A percentile compares a stretch with the other conserved stretches of the same genome.
Evolutionary conservation across 2,113 vertebrate genomes (phyloP).

Genomic region (Pelecanus crispus): DNA sequence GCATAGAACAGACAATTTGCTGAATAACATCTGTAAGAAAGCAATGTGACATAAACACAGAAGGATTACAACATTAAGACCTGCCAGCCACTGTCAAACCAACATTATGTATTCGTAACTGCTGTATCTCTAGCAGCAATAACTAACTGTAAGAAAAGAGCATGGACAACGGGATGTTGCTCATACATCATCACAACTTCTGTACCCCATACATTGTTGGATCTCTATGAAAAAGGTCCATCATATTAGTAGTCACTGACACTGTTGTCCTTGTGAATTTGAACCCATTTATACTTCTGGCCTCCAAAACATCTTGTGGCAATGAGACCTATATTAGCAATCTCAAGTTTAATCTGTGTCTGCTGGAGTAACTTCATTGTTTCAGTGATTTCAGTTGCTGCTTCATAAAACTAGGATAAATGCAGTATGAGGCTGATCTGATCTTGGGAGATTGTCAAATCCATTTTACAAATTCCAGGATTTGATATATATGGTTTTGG

Average conservation of each 20-base stretch:
- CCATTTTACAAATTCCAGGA: background rate
- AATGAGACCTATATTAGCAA: background rate
- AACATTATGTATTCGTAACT: background rate
- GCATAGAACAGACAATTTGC: background rate
- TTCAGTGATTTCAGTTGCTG: background rate
- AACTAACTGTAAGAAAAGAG: background rate
- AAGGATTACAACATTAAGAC: background rate
- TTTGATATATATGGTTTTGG: background rate
- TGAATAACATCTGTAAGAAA: background rate
- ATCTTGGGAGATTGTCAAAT: background rate
- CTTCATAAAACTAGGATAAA: background rate
- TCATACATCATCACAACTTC: accelerated
- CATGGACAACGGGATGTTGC: background rate
- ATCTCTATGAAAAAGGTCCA: accelerated
- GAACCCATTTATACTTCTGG: background rate
- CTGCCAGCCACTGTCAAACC: background rate
- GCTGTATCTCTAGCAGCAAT: background rate
- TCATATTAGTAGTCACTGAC: background rate
- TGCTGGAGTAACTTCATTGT: background rate
- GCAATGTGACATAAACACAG: background rate
- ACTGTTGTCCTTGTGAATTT: background rate
- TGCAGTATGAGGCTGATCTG: background rate
- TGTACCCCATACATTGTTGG: background rate
- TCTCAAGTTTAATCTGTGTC: background rate
- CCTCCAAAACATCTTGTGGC: background rate